Base-by-base conservation (phyloP, 2,888 invertebrate species). In the Hirudinaria manillensis region DNA sequence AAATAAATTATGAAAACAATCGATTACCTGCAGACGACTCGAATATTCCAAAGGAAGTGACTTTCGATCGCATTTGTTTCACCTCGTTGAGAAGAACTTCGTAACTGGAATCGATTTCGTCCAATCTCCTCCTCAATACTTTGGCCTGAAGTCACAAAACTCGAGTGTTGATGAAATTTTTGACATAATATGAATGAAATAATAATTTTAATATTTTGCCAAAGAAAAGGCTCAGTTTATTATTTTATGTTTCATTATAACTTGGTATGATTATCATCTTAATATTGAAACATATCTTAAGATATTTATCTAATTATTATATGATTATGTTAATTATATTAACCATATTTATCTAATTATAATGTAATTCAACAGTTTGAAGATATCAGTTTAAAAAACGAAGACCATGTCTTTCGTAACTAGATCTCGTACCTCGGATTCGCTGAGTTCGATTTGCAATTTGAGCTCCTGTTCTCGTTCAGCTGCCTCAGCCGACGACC, bases 371-470 rank as follows among this genome's bases (percentile, higher is more conserved):
- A 45, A 45, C 10, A 45, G 16, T 45, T 45, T n/a, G n/a, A n/a
- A n/a, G n/a, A n/a, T n/a, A 45, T 6, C 10, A 45, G 16, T 45
- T 6, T 45, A 45, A 45, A 45, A 45, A 45, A 45, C 1, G 13
- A 16, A 45, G 45, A n/a, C n/a, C n/a, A n/a, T n/a, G n/a, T n/a
- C n/a, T 3, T 45, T 7, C 45, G 16, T 16, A 45, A 45, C 10
- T 6, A 36, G 36, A 10, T 36, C 10, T 36, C 90, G 89, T 76
- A 93, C 90, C 88, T 95, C 94, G 87, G 93, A 93, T 86, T 94
- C 94, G 83, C 92, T 91, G 70, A 94, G 88, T 85, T 94, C 94
- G 73, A 95, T 87, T 79, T 94, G 90, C 61, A 94, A 88, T 81
- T 92, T 90, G 76, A 94, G 86, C 84, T 91, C 89, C 29, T 86